Evolutionary conservation across 2,113 vertebrate species (phyloP), one percentile per base, ranked within the genome.

Genomic region (Machaerirhynchus nigripectus): DNA sequence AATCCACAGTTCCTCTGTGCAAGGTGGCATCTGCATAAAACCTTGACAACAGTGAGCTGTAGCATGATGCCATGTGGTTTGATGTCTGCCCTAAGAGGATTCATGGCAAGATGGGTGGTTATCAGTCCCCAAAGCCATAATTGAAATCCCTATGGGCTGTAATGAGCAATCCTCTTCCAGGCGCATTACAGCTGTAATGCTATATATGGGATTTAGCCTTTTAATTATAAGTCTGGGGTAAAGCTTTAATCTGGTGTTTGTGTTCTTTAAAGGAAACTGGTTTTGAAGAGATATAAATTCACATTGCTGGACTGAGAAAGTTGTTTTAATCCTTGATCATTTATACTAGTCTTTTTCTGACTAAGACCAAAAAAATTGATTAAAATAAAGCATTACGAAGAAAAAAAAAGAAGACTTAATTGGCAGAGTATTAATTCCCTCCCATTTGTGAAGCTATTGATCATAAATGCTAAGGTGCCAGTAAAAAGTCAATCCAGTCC

Each of bases 171-270:
- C 78, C 81, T 97, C 88, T 90, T 97, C 90, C 95, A 95, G 33
- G 77, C 64, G 27, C 89, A 76, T 96, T 96, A 95, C 47, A 92
- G 93, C 55, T 87, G 70, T 97, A 97, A 97, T 95, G 64, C 55
- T 81, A 31, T 82, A 77, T 67, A 96, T 90, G 78, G 61, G 91
- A 96, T 97, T 97, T 96, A 93, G 87, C 70, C 74, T 96, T 97
- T 98, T 97, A 98, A 98, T 98, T 98, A 96, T n/a, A 77, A 93
- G 56, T 50, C 56, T 83, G 16, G 68, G 89, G 92, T 87, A 92
- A 85, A 89, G 75, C 69, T 93, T 95, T 96, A 97, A 97, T 96
- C 86, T 50, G 88, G 89, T 84, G 79, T 70, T 96, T 65, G 11
- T 53, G 59, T 90, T 96, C 81, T 84, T 95, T 49, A 93, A 91